phyloP scores from a whole-genome alignment of 2,113 vertebrate species.

The Sander lucioperca region DNA sequence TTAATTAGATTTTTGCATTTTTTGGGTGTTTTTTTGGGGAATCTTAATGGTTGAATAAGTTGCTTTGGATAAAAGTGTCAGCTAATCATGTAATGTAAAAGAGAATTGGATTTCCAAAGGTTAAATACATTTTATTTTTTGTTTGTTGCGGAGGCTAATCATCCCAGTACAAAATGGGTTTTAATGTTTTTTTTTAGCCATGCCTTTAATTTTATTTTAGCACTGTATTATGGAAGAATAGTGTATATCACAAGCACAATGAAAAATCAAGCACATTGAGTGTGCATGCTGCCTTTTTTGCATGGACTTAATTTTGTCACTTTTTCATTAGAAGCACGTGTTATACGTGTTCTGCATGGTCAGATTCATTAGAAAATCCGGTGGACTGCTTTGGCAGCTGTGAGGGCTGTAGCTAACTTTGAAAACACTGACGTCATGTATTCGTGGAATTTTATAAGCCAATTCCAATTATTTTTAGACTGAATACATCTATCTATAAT shows the following conservation, averaged over 20 bases:
- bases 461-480: not conserved
- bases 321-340: not conserved
- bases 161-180: too few relatives aligned
- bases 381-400: not conserved
- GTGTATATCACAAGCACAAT: not conserved
- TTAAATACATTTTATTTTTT: too few relatives aligned
- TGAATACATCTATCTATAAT: not conserved
- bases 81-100: too few relatives aligned
- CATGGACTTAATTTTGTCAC: not conserved
- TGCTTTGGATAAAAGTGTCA: too few relatives aligned
- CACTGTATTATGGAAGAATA: not conserved
- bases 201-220: too few relatives aligned
- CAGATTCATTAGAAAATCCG: not conserved
- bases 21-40: too few relatives aligned
- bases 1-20: too few relatives aligned
- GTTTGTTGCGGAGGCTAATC: too few relatives aligned
- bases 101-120: too few relatives aligned
- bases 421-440: not conserved
- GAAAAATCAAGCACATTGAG: not conserved
- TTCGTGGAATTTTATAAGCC: not conserved
- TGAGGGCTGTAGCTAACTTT: not conserved
- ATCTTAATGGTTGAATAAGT: too few relatives aligned
- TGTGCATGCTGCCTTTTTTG: not conserved
- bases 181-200: too few relatives aligned
- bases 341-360: not conserved